A percentile compares a stretch with the other conserved stretches of the same genome.
Evolutionary conservation across 2,888 invertebrate species (phyloP).

Genomic region (Trachelus troglodyta): DNA sequence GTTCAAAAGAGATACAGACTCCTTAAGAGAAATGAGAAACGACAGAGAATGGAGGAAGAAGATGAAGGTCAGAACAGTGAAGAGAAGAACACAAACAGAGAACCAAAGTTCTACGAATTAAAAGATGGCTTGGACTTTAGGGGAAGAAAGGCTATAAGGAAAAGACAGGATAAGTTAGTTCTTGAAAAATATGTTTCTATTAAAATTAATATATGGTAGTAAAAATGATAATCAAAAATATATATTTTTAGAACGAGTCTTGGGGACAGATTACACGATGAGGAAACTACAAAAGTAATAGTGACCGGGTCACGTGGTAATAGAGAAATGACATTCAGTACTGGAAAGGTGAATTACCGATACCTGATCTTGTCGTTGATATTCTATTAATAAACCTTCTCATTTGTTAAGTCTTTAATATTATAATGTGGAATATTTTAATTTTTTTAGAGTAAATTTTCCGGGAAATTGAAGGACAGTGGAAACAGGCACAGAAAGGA

Average conservation of each 20-base stretch:
- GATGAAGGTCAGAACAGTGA: conserved; percentile 49
- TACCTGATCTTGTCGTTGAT: not conserved
- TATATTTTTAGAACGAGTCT: conserved; percentile 73
- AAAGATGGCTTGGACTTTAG: conserved; percentile 74
- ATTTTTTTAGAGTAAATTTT: conserved; percentile 21
- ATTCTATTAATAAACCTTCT: not conserved
- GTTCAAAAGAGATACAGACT: conserved; percentile 80
- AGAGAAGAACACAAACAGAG: conserved; percentile 39
- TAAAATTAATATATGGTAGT: not conserved
- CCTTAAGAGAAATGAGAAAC: conserved; percentile 70
- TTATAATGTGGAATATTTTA: not conserved
- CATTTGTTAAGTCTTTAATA: not conserved
- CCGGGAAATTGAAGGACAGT: conserved; percentile 68
- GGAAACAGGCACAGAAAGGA: conserved; percentile 77
- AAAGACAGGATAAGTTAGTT: conserved; percentile 68
- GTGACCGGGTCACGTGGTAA: conserved; percentile 76
- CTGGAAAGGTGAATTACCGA: conserved; percentile 67
- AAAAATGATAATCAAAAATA: not conserved
- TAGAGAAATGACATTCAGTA: conserved; percentile 82
- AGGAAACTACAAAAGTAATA: conserved; percentile 69
- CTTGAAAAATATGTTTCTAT: not conserved
- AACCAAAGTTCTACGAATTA: conserved; percentile 73
- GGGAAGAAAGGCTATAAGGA: conserved; percentile 68
- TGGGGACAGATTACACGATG: conserved; percentile 78
- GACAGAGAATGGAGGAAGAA: conserved; percentile 61